A percentile compares a stretch with the other conserved stretches of the same genome.
These are phyloP conservation scores for Vulpes ferrilata DNA, from an alignment of 2,113 vertebrate genomes.

Conservation along the genomic window DNA sequence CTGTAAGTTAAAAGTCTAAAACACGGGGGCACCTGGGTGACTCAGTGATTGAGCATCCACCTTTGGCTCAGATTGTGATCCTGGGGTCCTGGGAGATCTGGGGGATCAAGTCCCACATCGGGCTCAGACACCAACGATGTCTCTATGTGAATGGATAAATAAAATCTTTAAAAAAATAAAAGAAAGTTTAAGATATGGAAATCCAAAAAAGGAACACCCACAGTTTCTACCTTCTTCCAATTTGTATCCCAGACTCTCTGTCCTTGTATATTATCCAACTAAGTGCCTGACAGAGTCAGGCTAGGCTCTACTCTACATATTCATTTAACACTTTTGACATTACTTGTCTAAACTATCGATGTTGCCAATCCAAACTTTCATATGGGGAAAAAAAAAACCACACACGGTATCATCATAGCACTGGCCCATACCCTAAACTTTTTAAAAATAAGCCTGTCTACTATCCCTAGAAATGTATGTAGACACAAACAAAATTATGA, in stretches of 20 bases:
- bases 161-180: too few species aligned
- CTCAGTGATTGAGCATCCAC: too few species aligned
- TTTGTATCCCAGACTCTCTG: background rate
- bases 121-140: too few species aligned
- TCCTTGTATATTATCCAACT: background rate
- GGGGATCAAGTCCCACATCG: too few species aligned
- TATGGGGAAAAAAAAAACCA: background rate
- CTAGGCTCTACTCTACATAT: background rate
- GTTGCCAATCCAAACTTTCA: background rate
- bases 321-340: background rate
- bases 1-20: background rate
- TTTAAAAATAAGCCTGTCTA: background rate
- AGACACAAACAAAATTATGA: background rate
- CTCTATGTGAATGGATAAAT: too few species aligned
- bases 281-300: background rate
- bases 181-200: background rate
- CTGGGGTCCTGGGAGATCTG: too few species aligned
- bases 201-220: background rate
- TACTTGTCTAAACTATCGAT: background rate
- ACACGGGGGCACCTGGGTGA: too few species aligned
- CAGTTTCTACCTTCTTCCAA: background rate
- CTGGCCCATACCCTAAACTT: rapidly evolving
- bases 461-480: background rate
- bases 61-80: too few species aligned
- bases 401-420: background rate